Evolutionary conservation across 2,797 vertebrate genomes (phyloP).

Genomic region (Poeciliopsis turneri): DNA sequence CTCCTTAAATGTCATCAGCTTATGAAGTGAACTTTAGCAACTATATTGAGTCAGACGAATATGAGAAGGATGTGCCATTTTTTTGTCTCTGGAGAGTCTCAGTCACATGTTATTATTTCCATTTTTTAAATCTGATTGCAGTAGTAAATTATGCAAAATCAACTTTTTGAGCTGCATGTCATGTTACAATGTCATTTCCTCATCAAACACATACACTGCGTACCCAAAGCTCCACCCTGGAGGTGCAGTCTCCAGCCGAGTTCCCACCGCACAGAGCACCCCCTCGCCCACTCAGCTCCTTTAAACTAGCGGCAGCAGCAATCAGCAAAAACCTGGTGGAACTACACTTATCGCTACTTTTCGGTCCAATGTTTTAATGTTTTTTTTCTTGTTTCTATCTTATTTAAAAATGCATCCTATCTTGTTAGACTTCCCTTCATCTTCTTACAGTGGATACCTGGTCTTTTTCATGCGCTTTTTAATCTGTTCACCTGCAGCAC

Average conservation of each 20-base stretch:
- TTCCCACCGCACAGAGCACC: no score
- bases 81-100: neutral
- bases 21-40: neutral
- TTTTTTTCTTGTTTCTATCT: neutral
- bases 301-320: no score
- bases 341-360: no score
- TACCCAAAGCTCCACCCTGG: no score
- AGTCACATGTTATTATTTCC: neutral
- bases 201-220: no score
- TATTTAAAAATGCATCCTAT: neutral
- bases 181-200: no score
- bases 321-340: no score
- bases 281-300: no score
- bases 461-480: neutral
- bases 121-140: neutral
- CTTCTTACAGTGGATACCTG: neutral
- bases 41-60: neutral
- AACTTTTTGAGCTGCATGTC: neutral
- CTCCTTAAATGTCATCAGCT: conserved; percentile 1
- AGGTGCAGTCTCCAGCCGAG: no score
- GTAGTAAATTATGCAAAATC: neutral
- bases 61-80: neutral
- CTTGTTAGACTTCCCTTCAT: neutral
- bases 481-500: neutral
- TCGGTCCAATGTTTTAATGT: neutral